Evolutionary conservation across 2,797 vertebrate species (phyloP), one percentile per base, ranked within the genome.

Genomic region (Echeneis naucrates): DNA sequence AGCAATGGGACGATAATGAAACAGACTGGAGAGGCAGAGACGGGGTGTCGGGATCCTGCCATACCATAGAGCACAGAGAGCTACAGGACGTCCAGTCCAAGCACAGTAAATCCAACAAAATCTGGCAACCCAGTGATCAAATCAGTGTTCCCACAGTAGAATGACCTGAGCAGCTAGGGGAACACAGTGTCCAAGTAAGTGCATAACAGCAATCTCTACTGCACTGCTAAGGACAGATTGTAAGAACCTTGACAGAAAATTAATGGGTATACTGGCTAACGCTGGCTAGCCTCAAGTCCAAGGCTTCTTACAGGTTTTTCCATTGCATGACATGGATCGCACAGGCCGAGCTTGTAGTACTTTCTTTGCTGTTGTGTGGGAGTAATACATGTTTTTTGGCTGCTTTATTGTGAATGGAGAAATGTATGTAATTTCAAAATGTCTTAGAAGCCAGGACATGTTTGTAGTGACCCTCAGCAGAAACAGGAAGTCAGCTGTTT

Each of bases 21-120:
- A 83, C 57, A 68, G 77, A 86, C 6, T 35, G 5, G 32, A 61
- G 74, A 70, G 24, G 68, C 76, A 63, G 40, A 77, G 70, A 67
- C 75, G 60, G 53, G 71, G 68, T 4, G 51, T 37, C 52, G 71
- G 62, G 74, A 83, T 78, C 67, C 32, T 73, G 76, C 60, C 80
- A 84, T 72, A 68, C 80, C 60, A 73, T 78, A 59, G 70, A 82
- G 80, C 61, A 64, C 78, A 74, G 75, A 55, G 77, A 81, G 71
- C 69, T 86, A 38, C 77, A 79, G 84, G 76, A 87, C 85, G 87
- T 86, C 79, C 61, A 85, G 88, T 89, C 82, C 87, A 83, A 89
- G 85, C 81, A 92, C 80, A 92, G 82, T 87, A 89, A 92, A 92
- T 89, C 87, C 82, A 80, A 78, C 81, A 78, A 84, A 87, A 85